These are phyloP conservation scores for Gobius niger DNA, from an alignment of 2,113 vertebrate genomes.

Conservation along the genomic window DNA sequence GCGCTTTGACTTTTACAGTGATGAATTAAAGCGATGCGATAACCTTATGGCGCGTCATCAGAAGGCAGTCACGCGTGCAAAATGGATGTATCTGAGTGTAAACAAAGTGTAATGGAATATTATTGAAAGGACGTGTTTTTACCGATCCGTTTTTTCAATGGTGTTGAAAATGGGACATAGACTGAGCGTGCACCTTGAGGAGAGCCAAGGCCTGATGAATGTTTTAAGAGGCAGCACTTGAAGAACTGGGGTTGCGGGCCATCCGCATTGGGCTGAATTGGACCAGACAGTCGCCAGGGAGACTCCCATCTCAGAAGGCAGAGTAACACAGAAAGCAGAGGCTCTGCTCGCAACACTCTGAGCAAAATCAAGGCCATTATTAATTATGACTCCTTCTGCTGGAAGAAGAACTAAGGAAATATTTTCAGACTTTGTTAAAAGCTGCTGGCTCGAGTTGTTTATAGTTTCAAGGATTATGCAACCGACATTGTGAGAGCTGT, in stretches of 20 bases:
- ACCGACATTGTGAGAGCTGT: constrained; percentile 2
- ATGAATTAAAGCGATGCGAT: constrained; percentile 34
- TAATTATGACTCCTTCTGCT: constrained; percentile 53
- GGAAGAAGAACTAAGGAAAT: constrained; percentile 35
- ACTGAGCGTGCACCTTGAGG: constrained; percentile 41
- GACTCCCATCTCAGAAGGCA: constrained; percentile 53
- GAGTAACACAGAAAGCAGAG: constrained; percentile 42
- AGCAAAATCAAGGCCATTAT: constrained; percentile 48
- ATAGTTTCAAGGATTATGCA: constrained; percentile 39
- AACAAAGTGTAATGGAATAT: not conserved
- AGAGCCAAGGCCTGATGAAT: constrained; percentile 57
- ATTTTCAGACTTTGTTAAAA: constrained; percentile 25
- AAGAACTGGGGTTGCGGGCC: constrained; percentile 56
- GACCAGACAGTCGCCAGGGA: constrained; percentile 63
- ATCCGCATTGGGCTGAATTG: constrained; percentile 58
- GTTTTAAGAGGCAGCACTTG: constrained; percentile 53
- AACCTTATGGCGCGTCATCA: constrained; percentile 19
- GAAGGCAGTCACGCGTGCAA: constrained; percentile 13
- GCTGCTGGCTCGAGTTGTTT: constrained; percentile 32
- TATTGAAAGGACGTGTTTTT: constrained; percentile 15
- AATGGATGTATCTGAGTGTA: not conserved
- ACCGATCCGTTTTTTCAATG: not conserved
- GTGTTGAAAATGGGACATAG: constrained; percentile 15
- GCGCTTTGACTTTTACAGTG: constrained; percentile 21
- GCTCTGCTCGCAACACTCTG: constrained; percentile 36